These are phyloP conservation scores for Cataglyphis hispanica DNA, from an alignment of 1,140 invertebrate genomes.

Conservation along the genomic window DNA sequence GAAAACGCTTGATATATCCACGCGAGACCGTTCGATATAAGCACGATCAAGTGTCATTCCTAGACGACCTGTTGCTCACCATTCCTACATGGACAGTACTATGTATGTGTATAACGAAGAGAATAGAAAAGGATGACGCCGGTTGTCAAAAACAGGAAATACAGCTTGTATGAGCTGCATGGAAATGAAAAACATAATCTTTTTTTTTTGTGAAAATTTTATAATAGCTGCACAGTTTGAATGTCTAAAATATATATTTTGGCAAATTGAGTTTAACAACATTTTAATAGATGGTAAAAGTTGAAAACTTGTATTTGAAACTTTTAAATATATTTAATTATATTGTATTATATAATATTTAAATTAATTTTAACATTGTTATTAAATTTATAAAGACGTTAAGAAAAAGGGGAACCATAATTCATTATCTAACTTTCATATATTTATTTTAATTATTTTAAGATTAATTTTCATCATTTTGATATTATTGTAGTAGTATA, in stretches of 20 bases:
- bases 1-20: conserved; percentile 14
- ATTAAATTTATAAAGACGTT: background rate
- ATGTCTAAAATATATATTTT: background rate
- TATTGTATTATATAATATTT: too few species aligned
- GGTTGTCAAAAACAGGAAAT: background rate
- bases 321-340: background rate
- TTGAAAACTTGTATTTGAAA: background rate
- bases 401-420: conserved; percentile 6
- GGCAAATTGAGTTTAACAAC: background rate
- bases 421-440: background rate
- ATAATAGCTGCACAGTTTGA: background rate
- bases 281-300: conserved; percentile 11
- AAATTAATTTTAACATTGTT: background rate
- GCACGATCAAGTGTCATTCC: conserved; percentile 27
- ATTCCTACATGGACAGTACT: background rate
- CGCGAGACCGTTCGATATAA: conserved; percentile 26
- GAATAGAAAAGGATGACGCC: background rate
- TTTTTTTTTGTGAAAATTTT: background rate
- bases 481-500: background rate
- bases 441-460: conserved; percentile 14
- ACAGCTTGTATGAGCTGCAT: background rate
- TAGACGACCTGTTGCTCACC: conserved; percentile 53
- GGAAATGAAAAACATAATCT: background rate
- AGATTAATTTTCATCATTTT: background rate
- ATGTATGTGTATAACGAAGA: background rate